Conservation (phyloP, 1,140 invertebrate species). For the Carposina sasakii region DNA sequence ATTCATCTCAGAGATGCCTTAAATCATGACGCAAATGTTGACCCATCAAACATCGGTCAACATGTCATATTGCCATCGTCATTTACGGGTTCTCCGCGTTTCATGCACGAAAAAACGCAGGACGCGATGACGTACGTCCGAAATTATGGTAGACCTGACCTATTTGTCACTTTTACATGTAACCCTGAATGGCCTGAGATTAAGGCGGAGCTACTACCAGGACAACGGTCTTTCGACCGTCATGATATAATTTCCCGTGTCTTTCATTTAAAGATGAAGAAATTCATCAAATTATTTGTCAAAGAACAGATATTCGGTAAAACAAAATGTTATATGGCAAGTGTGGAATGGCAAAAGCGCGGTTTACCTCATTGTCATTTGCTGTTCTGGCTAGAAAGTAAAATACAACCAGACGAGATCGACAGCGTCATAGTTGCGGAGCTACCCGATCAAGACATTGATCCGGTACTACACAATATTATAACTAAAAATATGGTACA, state of each 20-base stretch:
- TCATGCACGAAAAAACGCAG: constrained; percentile 60
- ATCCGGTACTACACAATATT: constrained; percentile 51
- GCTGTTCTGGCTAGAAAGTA: constrained; percentile 43
- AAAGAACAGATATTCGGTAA: constrained; percentile 48
- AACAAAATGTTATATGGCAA: constrained; percentile 55
- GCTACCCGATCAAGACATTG: constrained; percentile 58
- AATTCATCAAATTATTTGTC: constrained; percentile 60
- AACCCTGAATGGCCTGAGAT: constrained; percentile 71
- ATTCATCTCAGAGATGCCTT: constrained; percentile 38
- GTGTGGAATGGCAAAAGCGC: constrained; percentile 68
- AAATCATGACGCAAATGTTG: constrained; percentile 27
- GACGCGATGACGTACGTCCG: constrained; percentile 58
- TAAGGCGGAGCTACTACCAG: constrained; percentile 36
- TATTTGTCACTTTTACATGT: constrained; percentile 65
- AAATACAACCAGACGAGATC: constrained; percentile 47
- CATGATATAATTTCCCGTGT: constrained; percentile 58
- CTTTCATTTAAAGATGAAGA: constrained; percentile 66
- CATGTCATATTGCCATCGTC: constrained; percentile 44
- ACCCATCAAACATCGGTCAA: constrained; percentile 26
- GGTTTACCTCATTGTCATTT: constrained; percentile 61
- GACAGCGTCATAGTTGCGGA: constrained; percentile 70
- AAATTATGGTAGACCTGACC: constrained; percentile 50
- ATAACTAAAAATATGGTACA: constrained; percentile 69
- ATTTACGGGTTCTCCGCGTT: constrained; percentile 44
- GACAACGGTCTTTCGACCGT: constrained; percentile 40